Conservation (phyloP, 2,888 invertebrate genomes). For the Phlogophora meticulosa region DNA sequence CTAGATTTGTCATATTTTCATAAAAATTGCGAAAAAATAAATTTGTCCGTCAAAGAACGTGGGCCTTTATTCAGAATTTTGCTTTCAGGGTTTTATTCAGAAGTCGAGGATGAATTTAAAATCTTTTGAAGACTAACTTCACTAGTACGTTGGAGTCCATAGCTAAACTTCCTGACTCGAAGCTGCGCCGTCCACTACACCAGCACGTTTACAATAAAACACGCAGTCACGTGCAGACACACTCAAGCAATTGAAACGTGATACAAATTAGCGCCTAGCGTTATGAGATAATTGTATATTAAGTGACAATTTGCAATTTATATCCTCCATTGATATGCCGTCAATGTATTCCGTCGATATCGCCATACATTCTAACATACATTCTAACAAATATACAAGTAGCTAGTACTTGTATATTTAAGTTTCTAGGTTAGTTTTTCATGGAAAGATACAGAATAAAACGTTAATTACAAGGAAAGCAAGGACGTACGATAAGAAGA, state of each 20-base stretch:
- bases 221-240: conserved; percentile 53
- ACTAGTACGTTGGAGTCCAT: background rate
- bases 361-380: conserved; percentile 17
- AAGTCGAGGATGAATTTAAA: background rate
- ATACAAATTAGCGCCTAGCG: conserved; percentile 53
- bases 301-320: conserved; percentile 67
- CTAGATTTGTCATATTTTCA: background rate
- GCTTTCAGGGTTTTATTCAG: background rate
- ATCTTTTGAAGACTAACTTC: background rate
- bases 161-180: background rate
- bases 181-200: background rate
- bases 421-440: background rate
- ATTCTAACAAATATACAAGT: too few species aligned
- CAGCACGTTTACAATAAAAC: conserved; percentile 4
- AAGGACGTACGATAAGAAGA: conserved; percentile 10
- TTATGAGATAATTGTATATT: conserved; percentile 59
- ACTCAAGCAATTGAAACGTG: conserved; percentile 61
- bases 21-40: background rate
- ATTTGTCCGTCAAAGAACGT: too few species aligned
- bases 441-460: conserved; percentile 40
- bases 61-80: too few species aligned
- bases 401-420: background rate
- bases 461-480: conserved; percentile 7
- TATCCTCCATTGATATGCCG: conserved; percentile 57
- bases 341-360: conserved; percentile 20